Evolutionary conservation across 2,888 invertebrate genomes (phyloP).

Genomic region (Sinohyriopsis cumingii): DNA sequence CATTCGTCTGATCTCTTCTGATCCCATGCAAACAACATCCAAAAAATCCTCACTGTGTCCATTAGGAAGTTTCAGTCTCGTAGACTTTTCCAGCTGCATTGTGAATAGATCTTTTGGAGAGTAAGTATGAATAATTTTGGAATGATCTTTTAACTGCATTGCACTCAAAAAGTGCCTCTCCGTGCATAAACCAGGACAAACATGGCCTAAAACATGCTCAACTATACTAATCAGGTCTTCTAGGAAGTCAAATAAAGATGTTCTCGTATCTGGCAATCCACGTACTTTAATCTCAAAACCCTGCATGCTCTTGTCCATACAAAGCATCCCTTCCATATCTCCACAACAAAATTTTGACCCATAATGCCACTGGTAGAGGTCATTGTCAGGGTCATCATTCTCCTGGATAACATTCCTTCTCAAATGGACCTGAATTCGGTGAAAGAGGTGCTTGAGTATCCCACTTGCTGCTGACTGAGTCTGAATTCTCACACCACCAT

Average conservation of each 20-base stretch:
- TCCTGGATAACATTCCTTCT: constrained; percentile 73
- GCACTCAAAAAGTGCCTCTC: constrained; percentile 81
- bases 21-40: constrained; percentile 77
- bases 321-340: constrained; percentile 80
- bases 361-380: constrained; percentile 82
- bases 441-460: constrained; percentile 80
- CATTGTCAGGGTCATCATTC: constrained; percentile 75
- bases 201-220: constrained; percentile 78
- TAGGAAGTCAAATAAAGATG: constrained; percentile 78
- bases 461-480: constrained; percentile 74
- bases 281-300: constrained; percentile 80
- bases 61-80: constrained; percentile 71
- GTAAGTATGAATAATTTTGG: constrained; percentile 58
- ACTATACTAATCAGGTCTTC: constrained; percentile 80
- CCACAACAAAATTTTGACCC: constrained; percentile 82
- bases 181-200: constrained; percentile 80
- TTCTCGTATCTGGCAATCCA: constrained; percentile 75
- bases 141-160: constrained; percentile 52
- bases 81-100: constrained; percentile 71
- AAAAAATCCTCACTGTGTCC: constrained; percentile 75
- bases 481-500: constrained; percentile 78
- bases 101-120: constrained; percentile 70
- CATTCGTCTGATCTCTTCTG: constrained; percentile 72
- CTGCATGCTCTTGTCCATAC: constrained; percentile 73
- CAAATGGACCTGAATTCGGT: constrained; percentile 79